Percentiles rank a stretch among this genome's conserved stretches.
Evolutionary conservation across 2,797 vertebrate genomes (phyloP).

Genomic region (Pelobates cultripes): DNA sequence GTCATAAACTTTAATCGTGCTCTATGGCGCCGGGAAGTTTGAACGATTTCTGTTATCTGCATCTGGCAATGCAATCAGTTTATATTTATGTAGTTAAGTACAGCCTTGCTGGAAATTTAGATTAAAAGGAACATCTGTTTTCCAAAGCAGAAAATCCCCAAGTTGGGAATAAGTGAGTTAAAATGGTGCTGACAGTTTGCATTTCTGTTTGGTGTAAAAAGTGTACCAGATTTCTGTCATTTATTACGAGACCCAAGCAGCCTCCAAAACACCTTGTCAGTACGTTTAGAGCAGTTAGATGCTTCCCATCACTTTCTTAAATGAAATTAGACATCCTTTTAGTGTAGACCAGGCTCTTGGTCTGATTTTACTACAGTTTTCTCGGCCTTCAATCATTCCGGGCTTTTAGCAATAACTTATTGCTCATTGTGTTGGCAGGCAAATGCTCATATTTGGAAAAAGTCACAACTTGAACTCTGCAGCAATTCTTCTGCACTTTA

Average conservation of each 20-base stretch:
- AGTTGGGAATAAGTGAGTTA: constrained; percentile 5
- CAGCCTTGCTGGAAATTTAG: constrained; percentile 21
- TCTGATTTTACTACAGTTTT: background rate
- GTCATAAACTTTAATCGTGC: background rate
- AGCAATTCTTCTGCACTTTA: background rate
- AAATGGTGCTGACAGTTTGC: constrained; percentile 8
- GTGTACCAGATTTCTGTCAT: background rate
- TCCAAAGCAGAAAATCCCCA: constrained; percentile 35
- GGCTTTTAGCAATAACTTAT: too few species aligned
- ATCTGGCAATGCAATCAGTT: constrained; percentile 36
- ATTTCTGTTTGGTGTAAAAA: background rate
- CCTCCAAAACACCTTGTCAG: background rate
- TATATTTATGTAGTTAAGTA: constrained; percentile 33
- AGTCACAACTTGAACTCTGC: background rate
- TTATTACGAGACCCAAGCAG: background rate
- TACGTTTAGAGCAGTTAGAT: background rate
- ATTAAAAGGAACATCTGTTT: constrained; percentile 49
- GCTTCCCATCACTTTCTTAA: background rate
- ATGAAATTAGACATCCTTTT: background rate
- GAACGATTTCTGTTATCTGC: constrained; percentile 31
- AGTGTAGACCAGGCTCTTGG: background rate
- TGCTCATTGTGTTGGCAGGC: too few species aligned
- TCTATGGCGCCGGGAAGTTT: constrained; percentile 6
- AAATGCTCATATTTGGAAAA: too few species aligned
- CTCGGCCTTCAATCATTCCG: too few species aligned